phyloP scores from a whole-genome alignment of 2,797 vertebrate species.

The Neomorphus geoffroyi region DNA sequence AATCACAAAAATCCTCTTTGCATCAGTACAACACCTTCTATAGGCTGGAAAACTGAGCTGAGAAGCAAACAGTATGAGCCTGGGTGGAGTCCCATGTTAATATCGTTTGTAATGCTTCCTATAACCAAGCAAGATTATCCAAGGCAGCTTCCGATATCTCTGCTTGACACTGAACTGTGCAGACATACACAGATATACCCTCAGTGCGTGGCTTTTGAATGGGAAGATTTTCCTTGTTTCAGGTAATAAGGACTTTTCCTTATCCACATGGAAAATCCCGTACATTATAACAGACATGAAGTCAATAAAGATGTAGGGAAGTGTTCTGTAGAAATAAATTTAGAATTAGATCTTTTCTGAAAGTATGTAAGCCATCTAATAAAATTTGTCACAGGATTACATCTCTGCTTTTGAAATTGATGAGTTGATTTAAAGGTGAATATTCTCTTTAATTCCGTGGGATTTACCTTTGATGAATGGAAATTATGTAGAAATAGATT shows the following conservation, averaged over 20 bases:
- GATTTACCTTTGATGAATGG: neutral
- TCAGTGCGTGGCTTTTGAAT: neutral
- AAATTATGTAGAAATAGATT: neutral
- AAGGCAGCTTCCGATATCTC: neutral
- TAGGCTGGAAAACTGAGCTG: neutral
- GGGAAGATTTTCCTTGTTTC: neutral
- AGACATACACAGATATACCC: fast-evolving
- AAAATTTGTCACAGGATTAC: neutral
- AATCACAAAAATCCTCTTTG: neutral
- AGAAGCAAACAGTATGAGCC: neutral
- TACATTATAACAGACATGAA: neutral
- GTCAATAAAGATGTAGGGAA: neutral
- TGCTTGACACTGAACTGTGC: neutral
- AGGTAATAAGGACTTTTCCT: neutral
- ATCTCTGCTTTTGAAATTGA: neutral
- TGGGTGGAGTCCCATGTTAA: neutral
- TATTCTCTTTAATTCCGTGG: neutral
- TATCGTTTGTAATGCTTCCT: neutral
- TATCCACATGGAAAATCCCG: neutral
- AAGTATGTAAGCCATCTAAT: neutral
- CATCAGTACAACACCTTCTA: neutral
- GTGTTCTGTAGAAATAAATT: neutral
- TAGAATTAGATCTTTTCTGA: neutral
- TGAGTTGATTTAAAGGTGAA: neutral
- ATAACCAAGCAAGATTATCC: neutral